A percentile compares a stretch with the other conserved stretches of the same genome.
Conservation (phyloP, 2,113 vertebrate genomes). For the Syngnathus floridae region DNA sequence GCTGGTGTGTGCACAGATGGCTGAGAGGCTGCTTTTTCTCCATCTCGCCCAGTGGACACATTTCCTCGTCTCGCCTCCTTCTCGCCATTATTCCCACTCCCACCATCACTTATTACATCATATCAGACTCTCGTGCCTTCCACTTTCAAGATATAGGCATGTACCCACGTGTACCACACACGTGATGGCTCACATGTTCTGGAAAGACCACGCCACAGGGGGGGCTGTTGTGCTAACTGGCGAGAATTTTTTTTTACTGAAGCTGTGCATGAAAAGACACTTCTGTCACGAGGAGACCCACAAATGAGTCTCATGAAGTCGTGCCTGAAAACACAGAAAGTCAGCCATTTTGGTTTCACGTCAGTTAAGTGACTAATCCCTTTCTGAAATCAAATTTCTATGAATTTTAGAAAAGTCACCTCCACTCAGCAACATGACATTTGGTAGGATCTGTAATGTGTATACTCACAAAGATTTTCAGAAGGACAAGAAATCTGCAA, state of each 20-base stretch:
- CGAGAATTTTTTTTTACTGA: background rate
- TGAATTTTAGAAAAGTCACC: too few species aligned
- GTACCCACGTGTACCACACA: background rate
- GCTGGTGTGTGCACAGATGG: slow-evolving; percentile 19
- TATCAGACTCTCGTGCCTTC: background rate
- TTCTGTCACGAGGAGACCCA: too few species aligned
- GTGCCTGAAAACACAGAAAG: too few species aligned
- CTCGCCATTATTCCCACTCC: background rate
- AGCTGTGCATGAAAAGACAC: too few species aligned
- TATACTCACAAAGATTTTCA: too few species aligned
- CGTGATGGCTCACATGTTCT: background rate
- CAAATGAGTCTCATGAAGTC: too few species aligned
- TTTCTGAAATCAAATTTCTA: too few species aligned
- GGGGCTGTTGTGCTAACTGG: background rate
- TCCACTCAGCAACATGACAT: too few species aligned
- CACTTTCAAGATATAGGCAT: background rate
- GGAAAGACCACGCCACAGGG: background rate
- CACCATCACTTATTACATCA: background rate
- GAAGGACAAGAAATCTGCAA: too few species aligned
- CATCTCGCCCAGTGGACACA: slow-evolving; percentile 2
- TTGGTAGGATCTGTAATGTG: too few species aligned
- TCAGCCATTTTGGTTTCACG: too few species aligned
- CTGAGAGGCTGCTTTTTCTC: slow-evolving; percentile 15
- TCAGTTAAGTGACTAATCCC: too few species aligned
- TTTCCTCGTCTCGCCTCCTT: slow-evolving; percentile 14